Percentiles rank a stretch among this genome's conserved stretches.
These are phyloP conservation scores for Tetropium fuscum DNA, from an alignment of 2,888 invertebrate species.

Conservation along the genomic window DNA sequence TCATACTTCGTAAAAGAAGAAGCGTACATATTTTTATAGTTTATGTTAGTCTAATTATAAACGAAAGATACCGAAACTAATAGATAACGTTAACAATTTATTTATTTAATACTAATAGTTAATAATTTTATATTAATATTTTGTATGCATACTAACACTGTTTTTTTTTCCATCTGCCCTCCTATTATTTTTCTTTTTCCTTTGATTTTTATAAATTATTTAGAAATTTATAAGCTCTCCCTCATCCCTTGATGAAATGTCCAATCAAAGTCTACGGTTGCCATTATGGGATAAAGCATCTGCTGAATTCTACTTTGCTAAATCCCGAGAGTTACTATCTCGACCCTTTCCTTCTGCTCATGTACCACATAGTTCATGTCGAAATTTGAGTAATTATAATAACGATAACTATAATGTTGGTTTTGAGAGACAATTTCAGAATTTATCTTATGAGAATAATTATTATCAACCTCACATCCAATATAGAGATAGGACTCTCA, in stretches of 20 bases:
- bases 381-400: constrained; percentile 54
- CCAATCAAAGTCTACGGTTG: constrained; percentile 67
- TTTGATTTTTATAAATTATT: constrained; percentile 39
- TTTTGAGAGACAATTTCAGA: constrained; percentile 54
- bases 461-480: constrained; percentile 48
- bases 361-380: constrained; percentile 59
- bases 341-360: constrained; percentile 67
- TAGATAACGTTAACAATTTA: neutral
- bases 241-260: constrained; percentile 68
- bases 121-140: constrained; percentile 17
- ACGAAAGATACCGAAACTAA: too few species aligned
- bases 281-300: constrained; percentile 81
- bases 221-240: constrained; percentile 66
- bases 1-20: too few species aligned
- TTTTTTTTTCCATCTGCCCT: constrained; percentile 46
- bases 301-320: constrained; percentile 79
- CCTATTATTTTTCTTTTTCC: constrained; percentile 40
- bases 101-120: neutral
- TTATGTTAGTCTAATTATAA: too few species aligned
- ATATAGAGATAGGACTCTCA: constrained; percentile 62
- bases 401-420: constrained; percentile 40
- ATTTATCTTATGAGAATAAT: constrained; percentile 56
- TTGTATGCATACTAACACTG: constrained; percentile 42
- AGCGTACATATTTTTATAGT: too few species aligned
- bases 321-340: constrained; percentile 76